Evolutionary conservation across 2,888 invertebrate species (phyloP).

Genomic region (Amblyjoppa fuscipennis): DNA sequence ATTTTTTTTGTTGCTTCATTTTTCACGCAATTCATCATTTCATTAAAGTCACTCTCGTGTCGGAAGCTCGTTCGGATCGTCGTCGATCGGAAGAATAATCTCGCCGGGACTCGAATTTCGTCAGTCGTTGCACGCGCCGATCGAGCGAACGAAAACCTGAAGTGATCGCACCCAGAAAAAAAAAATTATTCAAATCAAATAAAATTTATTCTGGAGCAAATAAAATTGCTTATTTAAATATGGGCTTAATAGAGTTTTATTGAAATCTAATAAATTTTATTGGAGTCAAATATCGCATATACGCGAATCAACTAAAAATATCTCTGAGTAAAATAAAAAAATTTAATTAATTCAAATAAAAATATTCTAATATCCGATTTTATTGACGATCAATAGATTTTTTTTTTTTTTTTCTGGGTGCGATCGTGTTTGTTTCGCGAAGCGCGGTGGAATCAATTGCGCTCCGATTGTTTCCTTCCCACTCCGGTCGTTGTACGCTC

Average conservation of each 20-base stretch:
- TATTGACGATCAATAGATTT: too few relatives aligned
- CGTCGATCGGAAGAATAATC: neutral
- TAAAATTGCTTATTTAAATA: too few relatives aligned
- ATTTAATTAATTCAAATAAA: too few relatives aligned
- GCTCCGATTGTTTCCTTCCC: conserved; percentile 25
- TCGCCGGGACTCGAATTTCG: neutral
- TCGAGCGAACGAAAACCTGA: conserved; percentile 10
- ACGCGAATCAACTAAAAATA: too few relatives aligned
- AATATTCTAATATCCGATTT: too few relatives aligned
- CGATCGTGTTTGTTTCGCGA: conserved; percentile 35
- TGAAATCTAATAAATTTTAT: too few relatives aligned
- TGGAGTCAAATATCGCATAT: too few relatives aligned
- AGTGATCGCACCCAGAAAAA: neutral
- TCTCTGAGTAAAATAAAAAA: too few relatives aligned
- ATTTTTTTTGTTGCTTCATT: neutral
- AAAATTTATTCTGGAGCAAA: too few relatives aligned
- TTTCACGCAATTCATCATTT: neutral
- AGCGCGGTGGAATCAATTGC: conserved; percentile 19
- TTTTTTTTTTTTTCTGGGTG: too few relatives aligned
- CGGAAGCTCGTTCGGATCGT: neutral
- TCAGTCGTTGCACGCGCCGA: conserved; percentile 42
- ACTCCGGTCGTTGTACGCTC: neutral
- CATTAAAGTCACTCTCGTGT: neutral
- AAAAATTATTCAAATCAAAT: too few relatives aligned
- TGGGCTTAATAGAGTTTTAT: too few relatives aligned